Evolutionary conservation across 1,140 invertebrate genomes (phyloP), one percentile per base, ranked within the genome.

Genomic region (Bursaphelenchus mucronatus): DNA sequence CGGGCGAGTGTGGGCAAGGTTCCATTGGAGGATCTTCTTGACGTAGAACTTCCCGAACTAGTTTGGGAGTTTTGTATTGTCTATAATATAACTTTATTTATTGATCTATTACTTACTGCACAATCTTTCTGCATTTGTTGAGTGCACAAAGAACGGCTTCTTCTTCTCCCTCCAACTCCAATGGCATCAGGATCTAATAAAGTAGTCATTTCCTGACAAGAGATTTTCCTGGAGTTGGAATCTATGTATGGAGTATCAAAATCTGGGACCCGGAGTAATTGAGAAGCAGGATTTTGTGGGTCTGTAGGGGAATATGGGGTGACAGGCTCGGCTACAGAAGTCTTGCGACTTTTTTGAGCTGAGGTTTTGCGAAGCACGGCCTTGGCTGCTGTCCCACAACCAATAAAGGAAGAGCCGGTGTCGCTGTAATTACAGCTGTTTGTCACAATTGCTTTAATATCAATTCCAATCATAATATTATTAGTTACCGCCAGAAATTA

Each of bases 1-100:
- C 76, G 65, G 19, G 74, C 71, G 13, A 78, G 51, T 13, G 78
- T 62, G 1, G 76, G 78, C 44, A 78, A 57, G 11, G 67, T 21
- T n/a, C 72, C 71, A 43, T 61, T 69, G 1, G 68, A 72, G 7
- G 62, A 66, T 41, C 21, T 15, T 47, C 15, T 44, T 62, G 44
- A 52, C 21, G 52, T 62, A 30, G 47, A 7, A n/a, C 8, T 15
- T 7, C 9, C n/a, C n/a, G 52, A 52, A 17, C 9, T 44, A 1
- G 10, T 58, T 9, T 44, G 57, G 21, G 11, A 52, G 19, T 57
- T 19, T 57, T 62, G 41, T 19, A 63, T 54, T 15, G 52, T 30
- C 59, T 62, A 44, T 62, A 61, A 47, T 52, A 52, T 39, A 21
- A 39, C 51, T 39, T 52, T n/a, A 52, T 52, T 10, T 39, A 39